Conservation (phyloP, 2,888 invertebrate genomes). For the Lithophane ornitopus region DNA sequence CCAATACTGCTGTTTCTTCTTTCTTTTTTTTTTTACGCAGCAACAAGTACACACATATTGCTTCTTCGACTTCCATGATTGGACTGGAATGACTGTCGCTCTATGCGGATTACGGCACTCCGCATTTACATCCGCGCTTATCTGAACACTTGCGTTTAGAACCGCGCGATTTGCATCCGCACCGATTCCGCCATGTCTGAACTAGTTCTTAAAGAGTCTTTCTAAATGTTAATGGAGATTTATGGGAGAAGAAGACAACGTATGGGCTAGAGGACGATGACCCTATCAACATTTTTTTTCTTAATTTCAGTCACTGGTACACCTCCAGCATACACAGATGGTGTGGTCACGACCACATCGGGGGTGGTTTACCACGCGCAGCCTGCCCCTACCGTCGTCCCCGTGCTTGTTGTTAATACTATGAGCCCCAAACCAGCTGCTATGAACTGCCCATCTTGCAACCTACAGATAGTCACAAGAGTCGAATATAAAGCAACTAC, state of each 20-base stretch:
- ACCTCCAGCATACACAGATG: conserved; percentile 45
- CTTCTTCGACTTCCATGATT: conserved; percentile 1
- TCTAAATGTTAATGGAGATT: neutral
- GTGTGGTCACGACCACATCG: conserved; percentile 23
- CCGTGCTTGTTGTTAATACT: conserved; percentile 57
- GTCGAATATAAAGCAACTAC: conserved; percentile 82
- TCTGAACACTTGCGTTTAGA: neutral
- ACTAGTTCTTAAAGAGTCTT: neutral
- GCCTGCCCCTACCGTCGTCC: conserved; percentile 11
- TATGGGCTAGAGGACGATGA: too few relatives aligned
- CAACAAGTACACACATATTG: conserved; percentile 13
- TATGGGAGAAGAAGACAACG: neutral
- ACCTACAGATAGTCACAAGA: conserved; percentile 83
- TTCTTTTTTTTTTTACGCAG: conserved; percentile 17
- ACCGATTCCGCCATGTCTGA: neutral
- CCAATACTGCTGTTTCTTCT: conserved; percentile 11
- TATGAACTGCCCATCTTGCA: conserved; percentile 86
- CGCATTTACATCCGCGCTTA: neutral
- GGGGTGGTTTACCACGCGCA: conserved; percentile 16
- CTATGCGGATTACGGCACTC: neutral
- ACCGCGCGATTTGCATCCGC: neutral
- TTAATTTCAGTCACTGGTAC: conserved; percentile 23
- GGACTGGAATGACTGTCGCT: neutral
- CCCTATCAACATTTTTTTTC: neutral
- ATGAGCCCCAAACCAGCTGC: conserved; percentile 74